Evolutionary conservation across 2,888 invertebrate species (phyloP), one percentile per base, ranked within the genome.

Genomic region (Microctonus aethiopoides): DNA sequence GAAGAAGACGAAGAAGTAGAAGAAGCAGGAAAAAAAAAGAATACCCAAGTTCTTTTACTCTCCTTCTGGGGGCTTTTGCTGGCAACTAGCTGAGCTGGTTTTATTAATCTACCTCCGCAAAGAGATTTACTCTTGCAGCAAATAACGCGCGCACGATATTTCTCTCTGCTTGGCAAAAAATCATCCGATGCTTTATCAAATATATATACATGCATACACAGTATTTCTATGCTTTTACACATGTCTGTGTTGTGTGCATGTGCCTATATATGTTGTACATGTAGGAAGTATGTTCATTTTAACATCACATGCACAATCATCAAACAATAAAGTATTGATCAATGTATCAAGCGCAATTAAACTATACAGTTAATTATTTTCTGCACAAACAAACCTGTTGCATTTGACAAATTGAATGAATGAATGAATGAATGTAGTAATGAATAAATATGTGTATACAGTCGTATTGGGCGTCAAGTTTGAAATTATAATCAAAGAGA

Each of bases 41-140:
- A 46, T 46, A 46, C 16, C 46, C 46, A 24, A 46, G 41, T 32
- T 68, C 66, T 59, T 24, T 62, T 36, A 34, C 61, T 67, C 64
- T 39, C 63, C 39, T 67, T 63, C 36, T 56, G 57, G 75, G 70
- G 46, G 46, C 46, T 79, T 77, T 77, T 76, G 72, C 75, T 46
- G 9, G 65, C 76, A 75, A 76, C 73, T 46, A 79, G 84, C 82
- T 86, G 78, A 86, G 84, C 85, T 81, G 83, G 75, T 80, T 84
- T 85, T 84, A 85, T 86, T 84, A 86, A 86, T 84, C 83, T 79
- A 68, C 70, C 73, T 74, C 77, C 72, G 77, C 81, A 77, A 81
- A 80, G 78, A 77, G 80, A 76, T 78, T 66, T 41, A 54, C 61
- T 64, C 39, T 63, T 68, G 74, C 29, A 56, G 73, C 22, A 64